These are phyloP conservation scores for Pycnomerus fuliginosus DNA, from an alignment of 2,888 invertebrate genomes.

Conservation along the genomic window DNA sequence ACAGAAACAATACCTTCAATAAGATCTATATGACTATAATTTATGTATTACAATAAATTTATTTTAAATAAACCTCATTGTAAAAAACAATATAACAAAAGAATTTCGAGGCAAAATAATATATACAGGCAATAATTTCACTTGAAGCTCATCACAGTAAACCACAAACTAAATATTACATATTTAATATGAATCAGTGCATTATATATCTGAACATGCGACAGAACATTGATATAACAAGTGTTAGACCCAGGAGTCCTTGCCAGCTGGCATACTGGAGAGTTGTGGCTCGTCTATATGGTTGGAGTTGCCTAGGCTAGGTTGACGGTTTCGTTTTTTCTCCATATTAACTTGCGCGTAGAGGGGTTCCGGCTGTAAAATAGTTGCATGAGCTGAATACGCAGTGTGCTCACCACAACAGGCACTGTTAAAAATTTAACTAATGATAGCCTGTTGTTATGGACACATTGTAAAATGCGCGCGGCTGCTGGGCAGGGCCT, in stretches of 20 bases:
- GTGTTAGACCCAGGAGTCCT: conserved; percentile 53
- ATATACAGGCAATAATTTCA: conserved; percentile 52
- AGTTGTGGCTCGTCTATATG: conserved; percentile 44
- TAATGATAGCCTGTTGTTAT: conserved; percentile 16
- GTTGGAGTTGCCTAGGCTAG: conserved; percentile 46
- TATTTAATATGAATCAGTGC: conserved; percentile 52
- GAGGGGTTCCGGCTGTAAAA: conserved; percentile 58
- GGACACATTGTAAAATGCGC: conserved; percentile 16
- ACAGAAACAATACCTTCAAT: conserved; percentile 45
- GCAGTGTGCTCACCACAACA: conserved; percentile 16
- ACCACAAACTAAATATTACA: conserved; percentile 52
- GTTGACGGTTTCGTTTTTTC: conserved; percentile 60
- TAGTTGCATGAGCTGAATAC: conserved; percentile 12
- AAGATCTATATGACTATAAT: conserved; percentile 49
- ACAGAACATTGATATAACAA: conserved; percentile 51
- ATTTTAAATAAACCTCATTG: conserved; percentile 45
- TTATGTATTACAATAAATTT: conserved; percentile 49
- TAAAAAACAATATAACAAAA: conserved; percentile 40
- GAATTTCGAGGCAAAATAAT: conserved; percentile 47
- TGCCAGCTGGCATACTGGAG: conserved; percentile 46
- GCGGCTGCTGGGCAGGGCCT: conserved; percentile 51
- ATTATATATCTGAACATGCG: conserved; percentile 49
- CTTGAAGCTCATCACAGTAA: conserved; percentile 54
- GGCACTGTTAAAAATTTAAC: conserved; percentile 15
- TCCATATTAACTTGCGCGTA: conserved; percentile 68